A percentile compares a stretch with the other conserved stretches of the same genome.
Conservation (phyloP, 1,140 invertebrate genomes). For the Bicyclus anynana region DNA sequence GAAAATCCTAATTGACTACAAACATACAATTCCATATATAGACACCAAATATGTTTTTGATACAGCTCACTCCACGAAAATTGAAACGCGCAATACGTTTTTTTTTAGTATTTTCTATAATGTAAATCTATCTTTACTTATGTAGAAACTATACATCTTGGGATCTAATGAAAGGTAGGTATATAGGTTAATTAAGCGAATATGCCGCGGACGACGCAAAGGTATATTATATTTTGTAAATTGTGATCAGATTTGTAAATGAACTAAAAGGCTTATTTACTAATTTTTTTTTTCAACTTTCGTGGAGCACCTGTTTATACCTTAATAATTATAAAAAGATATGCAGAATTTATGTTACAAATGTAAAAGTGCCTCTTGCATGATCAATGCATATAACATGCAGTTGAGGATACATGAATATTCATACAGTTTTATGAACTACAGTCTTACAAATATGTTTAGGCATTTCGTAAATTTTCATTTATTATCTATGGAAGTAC, state of each 20-base stretch:
- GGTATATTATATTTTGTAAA: too few species aligned
- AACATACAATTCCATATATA: slow-evolving; percentile 36
- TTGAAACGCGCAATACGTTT: background rate
- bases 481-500: background rate
- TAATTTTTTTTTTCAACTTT: background rate
- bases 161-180: too few species aligned
- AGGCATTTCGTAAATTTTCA: background rate
- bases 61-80: background rate
- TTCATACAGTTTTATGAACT: background rate
- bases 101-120: too few species aligned
- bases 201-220: too few species aligned
- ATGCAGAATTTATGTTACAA: background rate
- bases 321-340: background rate
- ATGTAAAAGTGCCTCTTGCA: background rate
- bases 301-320: background rate
- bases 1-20: slow-evolving; percentile 47
- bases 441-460: background rate
- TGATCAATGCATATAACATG: background rate
- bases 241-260: too few species aligned
- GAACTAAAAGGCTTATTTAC: too few species aligned
- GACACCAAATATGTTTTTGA: slow-evolving; percentile 9
- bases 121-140: too few species aligned
- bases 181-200: too few species aligned
- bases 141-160: too few species aligned
- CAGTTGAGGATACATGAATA: background rate